Evolutionary conservation across 2,797 vertebrate genomes (phyloP).

Genomic region (Sitta carolinensis): DNA sequence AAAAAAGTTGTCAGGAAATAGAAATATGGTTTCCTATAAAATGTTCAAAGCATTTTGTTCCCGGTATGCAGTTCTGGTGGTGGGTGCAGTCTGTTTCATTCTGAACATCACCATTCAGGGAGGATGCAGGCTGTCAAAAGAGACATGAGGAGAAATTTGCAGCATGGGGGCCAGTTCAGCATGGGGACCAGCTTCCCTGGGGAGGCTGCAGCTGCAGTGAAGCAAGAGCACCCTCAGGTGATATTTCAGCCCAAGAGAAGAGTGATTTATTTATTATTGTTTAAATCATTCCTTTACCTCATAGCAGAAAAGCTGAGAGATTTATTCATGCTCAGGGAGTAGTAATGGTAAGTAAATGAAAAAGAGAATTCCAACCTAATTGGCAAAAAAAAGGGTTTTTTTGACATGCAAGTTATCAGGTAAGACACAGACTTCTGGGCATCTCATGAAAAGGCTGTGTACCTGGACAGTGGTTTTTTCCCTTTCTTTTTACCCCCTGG

Average conservation of each 20-base stretch:
- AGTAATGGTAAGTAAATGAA: neutral
- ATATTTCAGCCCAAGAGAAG: neutral
- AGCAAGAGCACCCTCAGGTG: neutral
- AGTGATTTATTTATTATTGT: neutral
- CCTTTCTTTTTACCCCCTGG: neutral
- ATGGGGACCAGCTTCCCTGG: neutral
- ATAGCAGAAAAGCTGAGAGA: neutral
- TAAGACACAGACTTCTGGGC: neutral
- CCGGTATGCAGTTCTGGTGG: neutral
- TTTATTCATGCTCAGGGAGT: neutral
- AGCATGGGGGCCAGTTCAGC: neutral
- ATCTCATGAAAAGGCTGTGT: neutral
- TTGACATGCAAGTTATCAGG: neutral
- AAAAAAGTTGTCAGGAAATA: fast-evolving
- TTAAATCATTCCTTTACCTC: neutral
- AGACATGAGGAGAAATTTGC: neutral
- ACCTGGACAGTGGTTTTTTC: neutral
- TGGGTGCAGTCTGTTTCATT: neutral
- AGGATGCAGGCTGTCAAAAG: neutral
- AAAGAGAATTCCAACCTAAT: neutral
- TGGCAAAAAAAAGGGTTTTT: neutral
- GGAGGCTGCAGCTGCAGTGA: neutral
- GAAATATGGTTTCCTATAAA: neutral
- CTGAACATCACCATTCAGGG: neutral
- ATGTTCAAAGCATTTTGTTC: neutral